A percentile compares a stretch with the other conserved stretches of the same genome.
Evolutionary conservation across 2,797 vertebrate species (phyloP).

Genomic region (Schizothorax lantsangensis): DNA sequence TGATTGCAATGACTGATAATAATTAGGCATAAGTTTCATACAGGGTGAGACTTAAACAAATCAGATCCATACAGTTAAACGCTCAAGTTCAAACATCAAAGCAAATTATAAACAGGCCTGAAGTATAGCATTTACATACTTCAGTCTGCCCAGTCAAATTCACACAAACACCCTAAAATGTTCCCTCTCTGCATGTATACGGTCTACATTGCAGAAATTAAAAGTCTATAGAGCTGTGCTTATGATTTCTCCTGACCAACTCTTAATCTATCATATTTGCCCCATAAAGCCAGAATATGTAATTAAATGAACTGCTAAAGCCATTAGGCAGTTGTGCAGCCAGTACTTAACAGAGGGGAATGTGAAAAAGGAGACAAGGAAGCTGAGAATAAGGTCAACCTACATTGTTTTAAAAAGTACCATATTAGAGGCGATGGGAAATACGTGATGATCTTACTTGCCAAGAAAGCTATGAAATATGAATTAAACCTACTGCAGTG

Average conservation of each 20-base stretch:
- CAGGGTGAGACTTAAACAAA: not conserved
- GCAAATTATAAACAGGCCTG: conserved; percentile 24
- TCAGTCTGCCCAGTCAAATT: not conserved
- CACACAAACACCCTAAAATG: not conserved
- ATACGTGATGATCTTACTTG: not conserved
- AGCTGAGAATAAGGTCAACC: conserved; percentile 16
- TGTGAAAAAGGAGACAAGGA: conserved; percentile 38
- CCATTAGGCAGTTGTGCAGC: conserved; percentile 34
- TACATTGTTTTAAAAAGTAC: not conserved
- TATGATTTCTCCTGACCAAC: conserved; percentile 9
- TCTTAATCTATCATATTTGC: conserved; percentile 46
- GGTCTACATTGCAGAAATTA: conserved; percentile 56
- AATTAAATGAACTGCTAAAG: conserved; percentile 55
- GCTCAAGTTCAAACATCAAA: conserved; percentile 17
- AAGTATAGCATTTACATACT: not conserved
- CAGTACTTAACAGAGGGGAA: conserved; percentile 12
- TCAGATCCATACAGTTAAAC: not conserved
- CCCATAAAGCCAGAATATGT: conserved; percentile 37
- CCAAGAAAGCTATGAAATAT: not conserved
- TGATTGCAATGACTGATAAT: not conserved
- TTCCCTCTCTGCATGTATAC: conserved; percentile 50
- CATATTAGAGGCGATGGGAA: not conserved
- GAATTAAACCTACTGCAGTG: not conserved
- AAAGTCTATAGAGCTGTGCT: conserved; percentile 44
- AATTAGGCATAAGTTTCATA: not conserved